These are phyloP conservation scores for Orchestes rusci DNA, from an alignment of 2,888 invertebrate genomes.

Conservation along the genomic window DNA sequence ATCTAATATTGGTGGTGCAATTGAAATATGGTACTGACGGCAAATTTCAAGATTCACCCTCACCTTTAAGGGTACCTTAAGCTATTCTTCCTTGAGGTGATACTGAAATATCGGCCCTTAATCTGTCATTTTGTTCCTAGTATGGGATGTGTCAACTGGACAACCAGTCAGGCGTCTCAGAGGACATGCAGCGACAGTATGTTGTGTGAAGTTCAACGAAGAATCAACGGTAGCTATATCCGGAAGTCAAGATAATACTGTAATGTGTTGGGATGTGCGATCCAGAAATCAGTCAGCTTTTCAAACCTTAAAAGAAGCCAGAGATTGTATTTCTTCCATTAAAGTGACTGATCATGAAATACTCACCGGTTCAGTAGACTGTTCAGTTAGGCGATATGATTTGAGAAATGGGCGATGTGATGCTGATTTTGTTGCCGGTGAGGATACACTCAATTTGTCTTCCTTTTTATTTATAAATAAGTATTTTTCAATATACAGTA, in stretches of 20 bases:
- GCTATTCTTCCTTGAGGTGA: no score
- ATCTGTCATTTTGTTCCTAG: no score
- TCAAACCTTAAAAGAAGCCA: slow-evolving; percentile 83
- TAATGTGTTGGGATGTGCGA: slow-evolving; percentile 85
- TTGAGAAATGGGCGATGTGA: slow-evolving; percentile 77
- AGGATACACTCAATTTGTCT: no score
- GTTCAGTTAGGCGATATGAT: slow-evolving; percentile 82
- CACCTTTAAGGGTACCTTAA: no score
- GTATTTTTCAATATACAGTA: no score
- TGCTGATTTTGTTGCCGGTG: slow-evolving; percentile 78
- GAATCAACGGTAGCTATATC: slow-evolving; percentile 89
- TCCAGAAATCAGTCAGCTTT: slow-evolving; percentile 63
- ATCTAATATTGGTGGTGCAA: no score
- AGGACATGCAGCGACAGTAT: slow-evolving; percentile 83
- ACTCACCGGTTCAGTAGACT: slow-evolving; percentile 83
- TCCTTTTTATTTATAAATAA: slow-evolving; percentile 3
- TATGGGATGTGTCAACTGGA: slow-evolving; percentile 95
- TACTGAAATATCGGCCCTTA: no score
- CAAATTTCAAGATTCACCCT: no score
- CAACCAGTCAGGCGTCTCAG: slow-evolving; percentile 76
- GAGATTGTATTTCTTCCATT: slow-evolving; percentile 78
- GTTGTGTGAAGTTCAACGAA: slow-evolving; percentile 87
- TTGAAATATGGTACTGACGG: no score
- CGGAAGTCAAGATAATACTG: slow-evolving; percentile 88
- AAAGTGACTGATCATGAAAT: slow-evolving; percentile 86